A percentile compares a stretch with the other conserved stretches of the same genome.
Evolutionary conservation across 1,140 invertebrate genomes (phyloP).

Genomic region (Drosophila tani): DNA sequence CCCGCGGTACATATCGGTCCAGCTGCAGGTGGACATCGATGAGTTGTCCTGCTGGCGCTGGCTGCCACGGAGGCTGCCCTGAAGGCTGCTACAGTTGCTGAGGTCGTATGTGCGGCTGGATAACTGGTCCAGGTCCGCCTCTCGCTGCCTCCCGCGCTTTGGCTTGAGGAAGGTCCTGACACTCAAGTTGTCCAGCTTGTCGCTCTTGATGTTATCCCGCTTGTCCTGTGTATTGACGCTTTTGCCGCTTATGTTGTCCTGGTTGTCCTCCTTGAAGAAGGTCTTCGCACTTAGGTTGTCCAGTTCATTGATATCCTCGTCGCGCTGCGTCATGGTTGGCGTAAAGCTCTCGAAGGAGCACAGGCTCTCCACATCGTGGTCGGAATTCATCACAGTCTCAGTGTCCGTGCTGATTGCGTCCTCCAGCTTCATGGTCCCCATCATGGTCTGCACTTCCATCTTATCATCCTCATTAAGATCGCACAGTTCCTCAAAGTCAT

Average conservation of each 20-base stretch:
- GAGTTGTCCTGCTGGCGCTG: constrained; percentile 28
- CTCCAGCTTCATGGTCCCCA: constrained; percentile 4
- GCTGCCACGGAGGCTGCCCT: background rate
- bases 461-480: constrained; percentile 4
- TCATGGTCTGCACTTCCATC: background rate
- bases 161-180: background rate
- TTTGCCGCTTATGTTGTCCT: background rate
- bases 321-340: background rate
- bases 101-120: constrained; percentile 60
- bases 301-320: background rate
- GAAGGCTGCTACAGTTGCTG: background rate
- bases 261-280: constrained; percentile 3
- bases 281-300: constrained; percentile 36
- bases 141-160: background rate
- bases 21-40: constrained; percentile 64
- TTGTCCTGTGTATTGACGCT: background rate
- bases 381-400: constrained; percentile 29
- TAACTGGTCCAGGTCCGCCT: constrained; percentile 3
- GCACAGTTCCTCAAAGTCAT: background rate
- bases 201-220: background rate
- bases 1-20: constrained; percentile 57
- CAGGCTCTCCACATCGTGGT: constrained; percentile 26
- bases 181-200: background rate
- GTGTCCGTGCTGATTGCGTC: constrained; percentile 19
- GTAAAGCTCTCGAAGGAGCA: constrained; percentile 23